Evolutionary conservation across 2,113 vertebrate species (phyloP).

Genomic region (Sinocyclocheilus rhinocerous): DNA sequence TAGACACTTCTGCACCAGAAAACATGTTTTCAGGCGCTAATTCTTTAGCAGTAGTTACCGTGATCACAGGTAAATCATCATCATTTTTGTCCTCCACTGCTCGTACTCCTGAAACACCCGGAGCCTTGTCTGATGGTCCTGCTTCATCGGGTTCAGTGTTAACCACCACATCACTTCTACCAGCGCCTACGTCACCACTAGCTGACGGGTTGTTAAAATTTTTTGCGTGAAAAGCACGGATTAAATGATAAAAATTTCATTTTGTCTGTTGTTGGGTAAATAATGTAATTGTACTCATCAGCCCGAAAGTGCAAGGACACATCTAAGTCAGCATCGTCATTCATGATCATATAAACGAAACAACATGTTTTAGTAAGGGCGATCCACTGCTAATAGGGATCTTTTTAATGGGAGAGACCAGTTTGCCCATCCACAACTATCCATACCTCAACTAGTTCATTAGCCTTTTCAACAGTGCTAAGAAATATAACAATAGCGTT

Average conservation of each 20-base stretch:
- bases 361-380: too few relatives aligned
- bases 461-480: neutral
- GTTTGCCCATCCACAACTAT: too few relatives aligned
- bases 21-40: neutral
- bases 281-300: neutral
- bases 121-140: too few relatives aligned
- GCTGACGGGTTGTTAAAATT: neutral
- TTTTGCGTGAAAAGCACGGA: neutral
- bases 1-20: too few relatives aligned
- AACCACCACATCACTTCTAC: neutral
- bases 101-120: too few relatives aligned
- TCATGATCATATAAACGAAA: conserved; percentile 15
- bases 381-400: too few relatives aligned
- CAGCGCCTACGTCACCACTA: neutral
- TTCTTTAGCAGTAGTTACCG: neutral
- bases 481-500: neutral
- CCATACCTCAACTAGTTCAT: neutral
- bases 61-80: neutral
- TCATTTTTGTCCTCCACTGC: too few relatives aligned
- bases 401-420: too few relatives aligned
- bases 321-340: neutral
- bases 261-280: neutral
- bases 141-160: neutral
- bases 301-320: neutral
- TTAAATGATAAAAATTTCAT: neutral